phyloP scores from a whole-genome alignment of 2,797 vertebrate genomes.

The Valencia hispanica region DNA sequence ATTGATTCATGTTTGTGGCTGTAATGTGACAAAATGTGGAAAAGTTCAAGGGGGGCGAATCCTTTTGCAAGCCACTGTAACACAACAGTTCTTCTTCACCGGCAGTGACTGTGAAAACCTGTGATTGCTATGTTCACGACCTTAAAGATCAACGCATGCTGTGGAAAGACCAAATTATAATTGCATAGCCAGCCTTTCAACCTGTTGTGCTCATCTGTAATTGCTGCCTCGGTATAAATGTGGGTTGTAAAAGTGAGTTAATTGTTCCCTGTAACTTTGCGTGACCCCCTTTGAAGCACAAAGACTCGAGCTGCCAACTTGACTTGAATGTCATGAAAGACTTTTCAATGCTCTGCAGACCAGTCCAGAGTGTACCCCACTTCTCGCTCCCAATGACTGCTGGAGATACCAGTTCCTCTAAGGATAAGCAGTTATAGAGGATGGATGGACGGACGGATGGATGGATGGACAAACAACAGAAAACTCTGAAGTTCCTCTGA shows the following conservation, averaged over 20 bases:
- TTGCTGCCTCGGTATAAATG: conserved; percentile 33
- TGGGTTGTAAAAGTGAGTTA: conserved; percentile 15
- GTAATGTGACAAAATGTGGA: no score
- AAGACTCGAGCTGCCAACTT: not conserved
- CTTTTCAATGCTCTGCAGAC: not conserved
- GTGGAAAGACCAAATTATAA: conserved; percentile 33
- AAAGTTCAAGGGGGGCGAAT: no score
- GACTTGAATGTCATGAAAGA: not conserved
- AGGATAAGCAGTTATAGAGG: no score
- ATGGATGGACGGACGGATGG: not conserved
- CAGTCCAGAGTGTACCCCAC: no score
- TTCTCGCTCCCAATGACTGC: not conserved
- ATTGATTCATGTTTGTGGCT: no score
- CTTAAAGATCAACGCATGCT: conserved; percentile 5
- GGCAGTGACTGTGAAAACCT: conserved; percentile 21
- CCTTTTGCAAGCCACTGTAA: no score
- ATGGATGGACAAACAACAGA: not conserved
- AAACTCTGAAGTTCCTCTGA: not conserved
- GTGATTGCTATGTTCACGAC: conserved; percentile 29
- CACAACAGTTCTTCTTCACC: conserved; percentile 24
- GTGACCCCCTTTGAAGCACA: not conserved
- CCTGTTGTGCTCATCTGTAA: conserved; percentile 45
- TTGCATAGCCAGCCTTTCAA: conserved; percentile 28
- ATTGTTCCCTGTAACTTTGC: conserved; percentile 19
- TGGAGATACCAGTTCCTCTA: no score